Base-by-base conservation (phyloP, 2,888 invertebrate species). In the Drosophila phalerata region DNA sequence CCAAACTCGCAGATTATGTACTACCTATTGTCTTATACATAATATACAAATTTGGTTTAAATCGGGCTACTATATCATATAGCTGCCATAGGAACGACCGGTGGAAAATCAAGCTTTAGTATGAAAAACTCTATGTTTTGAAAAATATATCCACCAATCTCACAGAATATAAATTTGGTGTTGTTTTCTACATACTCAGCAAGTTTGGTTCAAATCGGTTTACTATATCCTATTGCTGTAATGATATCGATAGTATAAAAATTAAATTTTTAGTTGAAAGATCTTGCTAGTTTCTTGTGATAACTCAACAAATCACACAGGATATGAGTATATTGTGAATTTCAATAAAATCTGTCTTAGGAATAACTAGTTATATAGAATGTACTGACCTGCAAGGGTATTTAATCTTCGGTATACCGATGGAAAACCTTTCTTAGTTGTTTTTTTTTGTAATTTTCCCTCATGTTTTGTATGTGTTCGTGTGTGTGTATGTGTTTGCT, bases 401-500 rank as follows among this genome's bases (percentile, higher is more conserved):
- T 38, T 1, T 15, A 38, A 38, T 17, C 15, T 38, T 15, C 9
- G 15, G 15, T 15, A 0, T 17, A 3, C 15, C 38, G 15, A 15
- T 1, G 38, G 38, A 17, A 15, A 17, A 17, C 9, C 38, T 9
- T 38, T 4, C 9, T 30, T 10, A 11, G 8, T 10, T 49, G 25
- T 49, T 38, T 66, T 49, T 38, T 66, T 9, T 57, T 47, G 30
- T 48, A 11, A 17, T 17, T 3, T 30, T 25, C 19, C 19, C 47
- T 32, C 48, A 38, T 64, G 11, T 51, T 10, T 55, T 17, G 25
- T 63, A 49, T 45, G 43, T 48, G 2, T 53, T 28, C 38, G 8
- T 60, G 47, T 28, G 28, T 17, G 28, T 64, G 45, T 47, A 42
- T 48, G 2, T 53, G 28, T 38, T n/a, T 77, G 19, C 45, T 9